These are phyloP conservation scores for Vimba vimba DNA, from an alignment of 2,113 vertebrate genomes.

Conservation along the genomic window DNA sequence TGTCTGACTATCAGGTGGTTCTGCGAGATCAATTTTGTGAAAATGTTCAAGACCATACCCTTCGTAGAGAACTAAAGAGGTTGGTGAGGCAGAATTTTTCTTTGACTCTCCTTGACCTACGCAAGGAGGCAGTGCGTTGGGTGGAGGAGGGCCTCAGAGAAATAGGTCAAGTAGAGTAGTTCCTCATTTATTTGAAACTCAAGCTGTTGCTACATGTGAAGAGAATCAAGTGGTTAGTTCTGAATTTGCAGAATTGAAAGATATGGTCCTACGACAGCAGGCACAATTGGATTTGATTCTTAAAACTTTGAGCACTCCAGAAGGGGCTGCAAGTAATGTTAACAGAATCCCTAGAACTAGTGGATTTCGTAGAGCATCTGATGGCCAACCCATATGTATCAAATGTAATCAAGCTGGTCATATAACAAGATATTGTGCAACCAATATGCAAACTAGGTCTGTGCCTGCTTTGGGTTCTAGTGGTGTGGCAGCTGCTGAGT, in stretches of 20 bases:
- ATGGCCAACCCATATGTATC: too few species aligned
- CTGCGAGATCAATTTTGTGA: neutral
- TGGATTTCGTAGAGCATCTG: too few species aligned
- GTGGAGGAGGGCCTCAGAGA: neutral
- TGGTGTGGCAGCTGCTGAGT: too few species aligned
- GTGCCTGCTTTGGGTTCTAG: too few species aligned
- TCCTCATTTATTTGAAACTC: neutral
- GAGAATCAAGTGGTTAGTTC: neutral
- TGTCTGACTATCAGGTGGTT: neutral
- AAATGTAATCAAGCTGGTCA: too few species aligned
- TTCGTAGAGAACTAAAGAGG: neutral
- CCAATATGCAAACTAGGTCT: too few species aligned
- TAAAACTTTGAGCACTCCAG: too few species aligned
- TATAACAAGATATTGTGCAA: too few species aligned
- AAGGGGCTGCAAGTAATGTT: neutral
- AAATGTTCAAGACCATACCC: neutral
- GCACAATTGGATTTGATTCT: neutral
- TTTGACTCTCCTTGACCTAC: neutral
- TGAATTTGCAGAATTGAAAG: neutral
- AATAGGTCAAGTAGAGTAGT: neutral
- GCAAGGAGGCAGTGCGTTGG: slow-evolving; percentile 4
- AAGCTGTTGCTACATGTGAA: neutral
- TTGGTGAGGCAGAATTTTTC: neutral
- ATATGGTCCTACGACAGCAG: neutral
- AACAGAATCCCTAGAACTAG: too few species aligned